Evolutionary conservation across 2,797 vertebrate species (phyloP).

Genomic region (Acanthis flammea): DNA sequence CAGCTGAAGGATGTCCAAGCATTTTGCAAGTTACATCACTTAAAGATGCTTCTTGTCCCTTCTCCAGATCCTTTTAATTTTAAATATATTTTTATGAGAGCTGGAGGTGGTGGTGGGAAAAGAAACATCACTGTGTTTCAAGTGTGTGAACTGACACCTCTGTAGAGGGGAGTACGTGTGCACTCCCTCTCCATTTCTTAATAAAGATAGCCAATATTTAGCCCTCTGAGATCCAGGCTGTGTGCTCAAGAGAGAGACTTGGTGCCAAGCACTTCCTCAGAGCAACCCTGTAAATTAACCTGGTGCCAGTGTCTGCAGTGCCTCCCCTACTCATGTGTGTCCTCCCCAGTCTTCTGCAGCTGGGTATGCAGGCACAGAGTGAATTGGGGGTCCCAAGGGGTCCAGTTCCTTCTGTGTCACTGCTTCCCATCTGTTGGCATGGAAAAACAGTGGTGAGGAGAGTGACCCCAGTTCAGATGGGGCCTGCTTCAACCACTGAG

Average conservation of each 20-base stretch:
- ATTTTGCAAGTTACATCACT: not conserved
- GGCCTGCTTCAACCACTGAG: not conserved
- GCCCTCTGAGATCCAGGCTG: not conserved
- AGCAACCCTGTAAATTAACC: fast-evolving
- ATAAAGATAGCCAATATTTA: not conserved
- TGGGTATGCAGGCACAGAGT: not conserved
- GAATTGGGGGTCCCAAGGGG: not conserved
- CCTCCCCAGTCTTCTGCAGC: not conserved
- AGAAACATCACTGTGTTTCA: not conserved
- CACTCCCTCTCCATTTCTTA: not conserved
- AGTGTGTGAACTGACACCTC: not conserved
- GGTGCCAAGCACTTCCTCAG: not conserved
- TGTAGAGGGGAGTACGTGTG: not conserved
- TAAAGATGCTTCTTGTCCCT: not conserved
- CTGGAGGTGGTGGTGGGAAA: not conserved
- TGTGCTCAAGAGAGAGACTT: not conserved
- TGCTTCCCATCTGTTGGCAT: not conserved
- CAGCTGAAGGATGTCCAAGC: not conserved
- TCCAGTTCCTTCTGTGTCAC: not conserved
- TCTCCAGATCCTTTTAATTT: not conserved
- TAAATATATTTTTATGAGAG: not conserved
- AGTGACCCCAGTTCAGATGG: not conserved
- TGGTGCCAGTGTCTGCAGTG: not conserved
- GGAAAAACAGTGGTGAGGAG: not conserved
- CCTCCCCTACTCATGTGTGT: fast-evolving